Evolutionary conservation across 2,888 invertebrate genomes (phyloP).

Genomic region (Andrena flavipes): DNA sequence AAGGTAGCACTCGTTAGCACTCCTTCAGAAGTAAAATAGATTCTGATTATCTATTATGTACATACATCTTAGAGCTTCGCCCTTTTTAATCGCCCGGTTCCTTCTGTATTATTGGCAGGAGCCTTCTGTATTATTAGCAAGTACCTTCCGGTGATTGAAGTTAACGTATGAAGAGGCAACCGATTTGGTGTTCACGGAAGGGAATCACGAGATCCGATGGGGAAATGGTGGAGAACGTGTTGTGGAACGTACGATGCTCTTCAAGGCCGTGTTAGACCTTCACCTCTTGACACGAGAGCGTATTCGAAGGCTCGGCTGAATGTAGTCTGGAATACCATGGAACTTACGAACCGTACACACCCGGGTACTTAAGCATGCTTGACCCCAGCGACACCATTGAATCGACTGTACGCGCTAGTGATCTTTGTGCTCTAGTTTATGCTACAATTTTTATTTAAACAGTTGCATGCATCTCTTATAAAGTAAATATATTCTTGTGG

Average conservation of each 20-base stretch:
- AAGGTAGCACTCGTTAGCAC: too few relatives aligned
- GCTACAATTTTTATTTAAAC: background rate
- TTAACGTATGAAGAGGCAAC: slow-evolving; percentile 6
- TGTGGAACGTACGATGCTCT: slow-evolving; percentile 70
- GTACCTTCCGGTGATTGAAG: slow-evolving; percentile 7
- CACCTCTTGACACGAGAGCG: slow-evolving; percentile 79
- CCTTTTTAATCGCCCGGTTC: too few relatives aligned
- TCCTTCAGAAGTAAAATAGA: too few relatives aligned
- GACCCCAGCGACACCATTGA: slow-evolving; percentile 62
- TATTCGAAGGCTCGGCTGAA: slow-evolving; percentile 63
- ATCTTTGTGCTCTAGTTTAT: slow-evolving; percentile 18
- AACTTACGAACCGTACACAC: slow-evolving; percentile 71
- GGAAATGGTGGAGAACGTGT: slow-evolving; percentile 68
- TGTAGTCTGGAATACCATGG: slow-evolving; percentile 63
- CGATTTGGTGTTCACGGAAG: slow-evolving; percentile 68
- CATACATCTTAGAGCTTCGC: too few relatives aligned
- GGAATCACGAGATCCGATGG: slow-evolving; percentile 66
- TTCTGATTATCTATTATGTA: too few relatives aligned
- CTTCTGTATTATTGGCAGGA: too few relatives aligned
- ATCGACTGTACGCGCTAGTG: slow-evolving; percentile 36
- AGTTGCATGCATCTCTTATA: background rate
- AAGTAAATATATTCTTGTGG: too few relatives aligned
- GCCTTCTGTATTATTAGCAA: too few relatives aligned
- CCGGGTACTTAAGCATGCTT: slow-evolving; percentile 70
- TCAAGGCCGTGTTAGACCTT: slow-evolving; percentile 81